A percentile compares a stretch with the other conserved stretches of the same genome.
These are phyloP conservation scores for Leptinotarsa texana DNA, from an alignment of 1,140 invertebrate genomes.

Conservation along the genomic window DNA sequence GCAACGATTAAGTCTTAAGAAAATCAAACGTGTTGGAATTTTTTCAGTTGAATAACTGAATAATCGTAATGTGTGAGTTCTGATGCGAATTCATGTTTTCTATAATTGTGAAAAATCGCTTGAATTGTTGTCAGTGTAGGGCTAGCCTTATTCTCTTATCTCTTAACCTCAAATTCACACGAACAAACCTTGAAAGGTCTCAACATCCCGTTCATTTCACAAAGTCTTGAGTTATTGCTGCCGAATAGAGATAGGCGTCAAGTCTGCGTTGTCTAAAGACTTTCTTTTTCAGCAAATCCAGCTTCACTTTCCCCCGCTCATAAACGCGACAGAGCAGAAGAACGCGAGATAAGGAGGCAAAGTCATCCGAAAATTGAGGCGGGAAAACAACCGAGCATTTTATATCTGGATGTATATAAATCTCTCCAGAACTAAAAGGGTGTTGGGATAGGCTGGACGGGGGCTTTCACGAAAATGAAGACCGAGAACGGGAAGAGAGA, in stretches of 20 bases:
- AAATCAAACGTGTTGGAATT: no score
- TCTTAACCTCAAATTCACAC: no score
- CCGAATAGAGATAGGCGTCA: not conserved
- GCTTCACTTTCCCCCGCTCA: conserved; percentile 15
- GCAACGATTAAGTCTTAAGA: no score
- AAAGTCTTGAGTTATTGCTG: not conserved
- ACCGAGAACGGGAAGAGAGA: no score
- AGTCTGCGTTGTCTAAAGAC: not conserved
- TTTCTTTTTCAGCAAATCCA: not conserved
- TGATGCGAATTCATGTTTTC: no score
- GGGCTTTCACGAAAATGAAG: no score
- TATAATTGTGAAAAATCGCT: no score
- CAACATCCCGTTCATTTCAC: not conserved
- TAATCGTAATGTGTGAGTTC: no score
- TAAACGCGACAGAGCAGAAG: conserved; percentile 16
- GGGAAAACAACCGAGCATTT: conserved; percentile 14
- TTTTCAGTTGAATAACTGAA: no score
- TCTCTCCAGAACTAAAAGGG: conserved; percentile 1
- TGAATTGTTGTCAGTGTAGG: no score
- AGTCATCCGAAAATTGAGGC: conserved; percentile 16
- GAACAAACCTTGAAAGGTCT: not conserved
- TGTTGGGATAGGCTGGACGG: conserved; percentile 4
- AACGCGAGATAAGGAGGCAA: conserved; percentile 13
- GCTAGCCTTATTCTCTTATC: no score
- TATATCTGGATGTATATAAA: conserved; percentile 19